Base-by-base conservation (phyloP, 2,113 vertebrate genomes). In the Brachyistius frenatus region DNA sequence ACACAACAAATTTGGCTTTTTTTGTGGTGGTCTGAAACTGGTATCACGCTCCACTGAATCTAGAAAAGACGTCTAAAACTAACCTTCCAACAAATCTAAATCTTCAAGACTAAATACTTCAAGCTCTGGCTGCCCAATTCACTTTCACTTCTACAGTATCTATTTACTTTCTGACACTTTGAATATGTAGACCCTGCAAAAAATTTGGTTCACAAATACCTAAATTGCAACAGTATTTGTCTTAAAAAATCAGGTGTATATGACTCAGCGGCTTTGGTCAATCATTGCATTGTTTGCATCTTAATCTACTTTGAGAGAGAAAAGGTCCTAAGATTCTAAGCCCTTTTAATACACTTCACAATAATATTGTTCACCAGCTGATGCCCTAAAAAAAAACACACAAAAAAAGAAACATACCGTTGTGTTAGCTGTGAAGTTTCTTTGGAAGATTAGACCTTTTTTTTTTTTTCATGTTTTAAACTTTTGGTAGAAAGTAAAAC, bases 201-300 rank as follows among this genome's bases (percentile, higher is more conserved):
- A 53, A 69, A 74, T 67, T 16, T 47, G 31, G 52, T 53, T 74
- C 61, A 63, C n/a, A 74, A 69, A 74, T 70, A 35, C n/a, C 9
- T 30, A 8, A 61, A 66, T 33, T 57, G 9, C 33, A 37, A 15
- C 11, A 39, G 68, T 33, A 68, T 68, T 71, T 37, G 39, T 53
- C 61, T 66, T 87, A 47, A 69, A 81, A 81, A 32, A 53, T 74
- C 35, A 69, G 32, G 50, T 60, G 35, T 33, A 66, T 65, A 39
- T 65, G 16, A 69, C 50, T 78, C 55, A 56, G 61, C 39, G 54
- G 76, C 80, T 86, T 85, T 73, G 41, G 56, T 49, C 73, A 56
- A 86, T 66, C 52, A 32, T 68, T 62, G 54, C 54, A 87, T 73
- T 76, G 56, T 86, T 74, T 75, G 57, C 49, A 85, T 69, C 56